Conservation (phyloP, 2,888 invertebrate species). For the Ptychoptera contaminata region DNA sequence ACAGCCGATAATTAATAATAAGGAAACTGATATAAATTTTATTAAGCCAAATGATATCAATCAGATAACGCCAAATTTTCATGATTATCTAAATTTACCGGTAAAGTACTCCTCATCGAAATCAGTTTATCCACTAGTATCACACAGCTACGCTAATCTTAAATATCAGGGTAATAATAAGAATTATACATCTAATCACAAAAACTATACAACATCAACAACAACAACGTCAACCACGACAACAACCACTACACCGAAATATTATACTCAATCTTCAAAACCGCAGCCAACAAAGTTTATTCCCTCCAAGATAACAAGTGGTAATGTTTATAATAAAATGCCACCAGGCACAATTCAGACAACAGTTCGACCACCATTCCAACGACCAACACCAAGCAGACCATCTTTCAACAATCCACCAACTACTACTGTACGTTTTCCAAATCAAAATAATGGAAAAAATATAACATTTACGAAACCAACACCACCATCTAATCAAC, state of each 20-base stretch:
- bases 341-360: background rate
- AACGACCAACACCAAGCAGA: conserved; percentile 6
- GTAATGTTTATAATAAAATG: background rate
- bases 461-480: no score
- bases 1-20: conserved; percentile 12
- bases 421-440: conserved; percentile 1
- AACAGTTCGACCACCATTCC: conserved; percentile 5
- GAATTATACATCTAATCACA: conserved; percentile 34
- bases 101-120: conserved; percentile 51
- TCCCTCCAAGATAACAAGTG: background rate
- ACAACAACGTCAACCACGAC: conserved; percentile 12
- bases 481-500: no score
- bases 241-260: conserved; percentile 23
- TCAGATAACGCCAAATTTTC: conserved; percentile 44
- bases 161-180: conserved; percentile 49
- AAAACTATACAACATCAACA: conserved; percentile 23
- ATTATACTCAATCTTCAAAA: no score
- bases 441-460: no score
- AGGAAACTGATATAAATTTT: conserved; percentile 14
- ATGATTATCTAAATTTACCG: conserved; percentile 50
- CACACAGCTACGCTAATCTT: conserved; percentile 54
- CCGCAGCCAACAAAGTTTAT: background rate
- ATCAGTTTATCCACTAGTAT: conserved; percentile 51
- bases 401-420: conserved; percentile 7
- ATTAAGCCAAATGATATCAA: conserved; percentile 41